Evolutionary conservation across 2,113 vertebrate genomes (phyloP).

Genomic region (Phalacrocorax aristotelis): DNA sequence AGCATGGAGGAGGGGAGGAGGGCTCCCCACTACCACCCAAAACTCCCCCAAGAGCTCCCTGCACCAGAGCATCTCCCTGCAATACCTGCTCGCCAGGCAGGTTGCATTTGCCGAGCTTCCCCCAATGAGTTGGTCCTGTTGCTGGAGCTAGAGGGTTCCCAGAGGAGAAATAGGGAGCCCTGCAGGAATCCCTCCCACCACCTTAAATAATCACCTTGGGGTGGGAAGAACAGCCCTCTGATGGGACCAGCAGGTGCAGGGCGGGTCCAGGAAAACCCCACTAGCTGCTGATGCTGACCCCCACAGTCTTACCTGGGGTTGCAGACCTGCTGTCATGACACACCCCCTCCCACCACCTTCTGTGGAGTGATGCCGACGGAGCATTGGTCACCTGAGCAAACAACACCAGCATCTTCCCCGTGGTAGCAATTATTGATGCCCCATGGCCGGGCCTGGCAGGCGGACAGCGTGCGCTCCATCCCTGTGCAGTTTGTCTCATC

Average conservation of each 20-base stretch:
- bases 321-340: neutral
- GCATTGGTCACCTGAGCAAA: neutral
- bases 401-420: neutral
- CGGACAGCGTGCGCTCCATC: neutral
- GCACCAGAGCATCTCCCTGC: neutral
- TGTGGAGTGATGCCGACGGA: rapidly evolving
- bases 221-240: neutral
- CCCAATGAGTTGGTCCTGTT: neutral
- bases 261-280: too few species aligned
- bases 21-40: too few species aligned
- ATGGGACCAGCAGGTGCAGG: neutral
- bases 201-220: neutral
- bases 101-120: neutral
- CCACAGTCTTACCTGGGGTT: too few species aligned
- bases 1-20: neutral
- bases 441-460: neutral
- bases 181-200: neutral
- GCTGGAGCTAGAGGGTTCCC: neutral
- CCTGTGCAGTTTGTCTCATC: neutral
- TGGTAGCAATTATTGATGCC: conserved; percentile 41
- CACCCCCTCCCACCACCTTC: rapidly evolving
- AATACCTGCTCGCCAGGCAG: rapidly evolving
- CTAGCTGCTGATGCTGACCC: neutral
- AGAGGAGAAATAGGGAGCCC: neutral
- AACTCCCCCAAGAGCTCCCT: neutral